Base-by-base conservation (phyloP, 2,113 vertebrate species). In the Carassius auratus region DNA sequence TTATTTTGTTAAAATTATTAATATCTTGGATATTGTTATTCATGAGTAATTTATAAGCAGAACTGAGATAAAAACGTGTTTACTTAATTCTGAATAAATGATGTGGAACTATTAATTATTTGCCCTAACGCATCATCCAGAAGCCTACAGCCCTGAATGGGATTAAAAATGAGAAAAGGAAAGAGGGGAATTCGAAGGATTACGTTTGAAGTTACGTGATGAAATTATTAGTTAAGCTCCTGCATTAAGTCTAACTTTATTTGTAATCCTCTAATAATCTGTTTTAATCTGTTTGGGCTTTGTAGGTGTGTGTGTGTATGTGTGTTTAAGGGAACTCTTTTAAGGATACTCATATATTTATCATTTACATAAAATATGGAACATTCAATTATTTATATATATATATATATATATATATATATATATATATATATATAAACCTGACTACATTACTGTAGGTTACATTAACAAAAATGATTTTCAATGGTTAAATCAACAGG, bases 231-330 rank as follows among this genome's bases (percentile, higher is more conserved):
- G 77, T 80, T 84, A 85, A 90, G 52, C 74, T 89, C 86, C 69
- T 84, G 78, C 84, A 85, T 71, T 90, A 87, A 90, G 90, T 93
- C 74, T 87, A 85, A 59, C 87, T 90, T 88, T 84, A 80, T 86
- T 59, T 71, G 83, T 92, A 94, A 93, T 94, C 94, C 92, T 71
- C 78, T 21, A 79, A 86, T 91, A 87, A 90, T 92, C 92, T 91
- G 71, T 78, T 91, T 89, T 89, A 90, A 91, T 93, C 91, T 91
- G 84, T 90, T 91, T 88, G 87, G 90, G 87, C 92, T 89, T 90
- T 92, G 90, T 90, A 90, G 90, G 79, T 89, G 90, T 91, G 77
- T 30, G 30, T 82, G 84, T 91, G 89, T 90, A 7, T 85, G n/a
- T 74, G 42, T 45, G 9, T 45, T 45, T 45, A 3, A 33, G 30